Percentiles rank a stretch among this genome's conserved stretches.
Evolutionary conservation across 2,113 vertebrate genomes (phyloP).

Genomic region (Platichthys flesus): DNA sequence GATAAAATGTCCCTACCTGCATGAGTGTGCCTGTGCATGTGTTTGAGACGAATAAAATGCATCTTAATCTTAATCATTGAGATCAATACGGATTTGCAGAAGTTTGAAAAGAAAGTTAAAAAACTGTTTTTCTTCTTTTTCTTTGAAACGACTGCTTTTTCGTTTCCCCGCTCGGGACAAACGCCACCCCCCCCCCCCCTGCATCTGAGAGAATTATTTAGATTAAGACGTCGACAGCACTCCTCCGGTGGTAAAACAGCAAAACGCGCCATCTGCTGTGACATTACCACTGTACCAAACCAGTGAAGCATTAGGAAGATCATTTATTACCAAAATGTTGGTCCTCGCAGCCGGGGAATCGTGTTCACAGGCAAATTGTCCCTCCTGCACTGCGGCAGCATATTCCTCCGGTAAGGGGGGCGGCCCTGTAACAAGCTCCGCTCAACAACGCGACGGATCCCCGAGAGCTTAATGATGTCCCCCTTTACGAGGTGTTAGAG

Average conservation of each 20-base stretch:
- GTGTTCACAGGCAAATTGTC: conserved; percentile 24
- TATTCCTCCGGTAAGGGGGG: conserved; percentile 30
- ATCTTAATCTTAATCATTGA: neutral
- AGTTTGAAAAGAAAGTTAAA: conserved; percentile 1
- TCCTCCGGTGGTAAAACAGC: conserved; percentile 32
- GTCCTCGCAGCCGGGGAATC: conserved; percentile 41
- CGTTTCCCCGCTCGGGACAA: neutral
- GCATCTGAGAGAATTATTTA: conserved; percentile 35
- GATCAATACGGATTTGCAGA: neutral
- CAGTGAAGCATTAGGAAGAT: conserved; percentile 28
- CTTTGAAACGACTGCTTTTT: conserved; percentile 4
- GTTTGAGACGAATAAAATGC: too few species aligned
- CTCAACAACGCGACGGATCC: conserved; percentile 10
- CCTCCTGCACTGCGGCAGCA: conserved; percentile 51
- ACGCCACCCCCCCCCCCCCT: neutral
- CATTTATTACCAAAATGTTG: conserved; percentile 47
- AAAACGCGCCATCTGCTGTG: conserved; percentile 50
- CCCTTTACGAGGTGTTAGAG: conserved; percentile 7
- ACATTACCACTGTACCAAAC: conserved; percentile 27
- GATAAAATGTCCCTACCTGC: too few species aligned
- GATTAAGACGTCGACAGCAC: conserved; percentile 43
- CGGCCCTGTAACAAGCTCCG: conserved; percentile 43
- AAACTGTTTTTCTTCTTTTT: neutral
- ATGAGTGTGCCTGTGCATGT: too few species aligned
- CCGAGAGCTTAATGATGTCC: conserved; percentile 31